Conservation (phyloP, 2,888 invertebrate species). For the Selenia dentaria region DNA sequence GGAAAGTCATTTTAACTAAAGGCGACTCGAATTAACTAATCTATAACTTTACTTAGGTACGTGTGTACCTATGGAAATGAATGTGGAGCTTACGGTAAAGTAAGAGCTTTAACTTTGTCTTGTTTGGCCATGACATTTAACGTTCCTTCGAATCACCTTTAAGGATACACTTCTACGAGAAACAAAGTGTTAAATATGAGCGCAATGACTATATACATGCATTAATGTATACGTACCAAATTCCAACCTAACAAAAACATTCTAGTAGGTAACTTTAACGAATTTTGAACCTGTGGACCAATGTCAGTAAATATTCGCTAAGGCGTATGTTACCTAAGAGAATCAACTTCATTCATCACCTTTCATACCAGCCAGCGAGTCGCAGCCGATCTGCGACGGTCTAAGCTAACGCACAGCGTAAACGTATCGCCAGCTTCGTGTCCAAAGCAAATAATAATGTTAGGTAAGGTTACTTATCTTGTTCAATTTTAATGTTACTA, state of each 20-base stretch:
- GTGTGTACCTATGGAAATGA: too few relatives aligned
- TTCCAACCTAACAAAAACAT: constrained; percentile 15
- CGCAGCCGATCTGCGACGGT: constrained; percentile 44
- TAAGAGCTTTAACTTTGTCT: too few relatives aligned
- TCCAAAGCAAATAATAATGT: constrained; percentile 18
- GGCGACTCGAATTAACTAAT: constrained; percentile 1
- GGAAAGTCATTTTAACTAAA: background rate
- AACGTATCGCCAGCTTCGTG: constrained; percentile 52
- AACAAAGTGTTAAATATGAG: constrained; percentile 19
- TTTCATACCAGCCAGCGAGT: constrained; percentile 68
- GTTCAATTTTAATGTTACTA: too few relatives aligned
- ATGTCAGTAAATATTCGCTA: constrained; percentile 50
- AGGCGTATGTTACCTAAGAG: constrained; percentile 14
- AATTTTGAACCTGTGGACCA: constrained; percentile 40
- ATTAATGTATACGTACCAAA: constrained; percentile 35
- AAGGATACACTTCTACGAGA: constrained; percentile 22
- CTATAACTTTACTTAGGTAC: background rate
- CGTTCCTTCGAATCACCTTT: constrained; percentile 9
- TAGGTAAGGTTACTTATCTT: background rate
- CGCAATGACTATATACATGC: constrained; percentile 45
- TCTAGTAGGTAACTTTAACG: constrained; percentile 8
- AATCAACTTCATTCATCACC: constrained; percentile 68
- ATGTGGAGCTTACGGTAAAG: too few relatives aligned
- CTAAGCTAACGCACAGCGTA: constrained; percentile 35
- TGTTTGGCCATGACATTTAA: background rate